Conservation (phyloP, 2,888 invertebrate species). For the Xestia ashworthii region DNA sequence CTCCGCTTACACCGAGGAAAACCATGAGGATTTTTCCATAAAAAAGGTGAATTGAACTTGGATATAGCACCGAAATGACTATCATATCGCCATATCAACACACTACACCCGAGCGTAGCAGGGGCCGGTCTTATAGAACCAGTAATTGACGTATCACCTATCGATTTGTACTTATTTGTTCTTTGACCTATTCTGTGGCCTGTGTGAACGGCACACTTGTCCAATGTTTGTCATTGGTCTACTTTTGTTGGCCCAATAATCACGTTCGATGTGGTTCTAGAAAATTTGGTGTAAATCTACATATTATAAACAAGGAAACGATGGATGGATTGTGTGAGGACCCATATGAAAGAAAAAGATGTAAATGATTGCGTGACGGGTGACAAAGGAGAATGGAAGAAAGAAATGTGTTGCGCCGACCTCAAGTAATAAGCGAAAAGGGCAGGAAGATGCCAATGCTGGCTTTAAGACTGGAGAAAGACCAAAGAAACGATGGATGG, state of each 20-base stretch:
- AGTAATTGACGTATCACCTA: not conserved
- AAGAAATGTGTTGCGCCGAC: too few relatives aligned
- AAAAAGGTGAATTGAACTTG: not conserved
- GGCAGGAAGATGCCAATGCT: too few relatives aligned
- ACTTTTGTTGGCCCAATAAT: conserved; percentile 15
- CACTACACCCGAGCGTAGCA: not conserved
- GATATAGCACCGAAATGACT: not conserved
- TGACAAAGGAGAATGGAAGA: too few relatives aligned
- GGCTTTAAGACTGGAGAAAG: too few relatives aligned
- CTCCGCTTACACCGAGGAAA: too few relatives aligned
- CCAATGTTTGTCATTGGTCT: conserved; percentile 35
- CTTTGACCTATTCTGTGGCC: conserved; percentile 8
- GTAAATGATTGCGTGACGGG: too few relatives aligned
- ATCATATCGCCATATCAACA: not conserved
- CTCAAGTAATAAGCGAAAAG: too few relatives aligned
- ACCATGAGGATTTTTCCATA: too few relatives aligned
- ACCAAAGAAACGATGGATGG: too few relatives aligned
- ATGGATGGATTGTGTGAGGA: not conserved
- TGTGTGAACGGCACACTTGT: conserved; percentile 9
- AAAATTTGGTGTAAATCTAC: too few relatives aligned
- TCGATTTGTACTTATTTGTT: conserved; percentile 9
- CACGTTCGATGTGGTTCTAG: not conserved
- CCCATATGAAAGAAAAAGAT: too few relatives aligned
- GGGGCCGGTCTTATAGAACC: not conserved
- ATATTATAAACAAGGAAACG: not conserved